phyloP scores from a whole-genome alignment of 1,140 invertebrate genomes.

The Drosophila ironensis region DNA sequence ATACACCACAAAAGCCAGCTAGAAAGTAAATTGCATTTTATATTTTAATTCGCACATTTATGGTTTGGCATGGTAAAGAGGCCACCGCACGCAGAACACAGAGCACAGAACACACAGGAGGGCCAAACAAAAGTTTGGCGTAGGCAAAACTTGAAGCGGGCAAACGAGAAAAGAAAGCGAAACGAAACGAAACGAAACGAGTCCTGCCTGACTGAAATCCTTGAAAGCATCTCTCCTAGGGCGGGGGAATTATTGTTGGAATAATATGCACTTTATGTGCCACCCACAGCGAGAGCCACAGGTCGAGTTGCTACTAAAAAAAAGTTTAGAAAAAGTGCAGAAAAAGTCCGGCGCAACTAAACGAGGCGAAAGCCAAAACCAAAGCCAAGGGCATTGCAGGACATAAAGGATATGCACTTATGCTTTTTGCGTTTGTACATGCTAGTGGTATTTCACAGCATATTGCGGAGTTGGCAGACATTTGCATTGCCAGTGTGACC shows the following conservation, averaged over 20 bases:
- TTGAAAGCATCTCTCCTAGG: slow-evolving; percentile 25
- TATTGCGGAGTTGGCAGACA: no score
- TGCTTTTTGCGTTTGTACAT: slow-evolving; percentile 30
- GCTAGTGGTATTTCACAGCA: background rate
- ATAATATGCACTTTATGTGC: slow-evolving; percentile 68
- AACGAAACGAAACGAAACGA: slow-evolving; percentile 21
- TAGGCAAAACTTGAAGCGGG: background rate
- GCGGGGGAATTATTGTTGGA: slow-evolving; percentile 48
- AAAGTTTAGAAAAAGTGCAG: background rate
- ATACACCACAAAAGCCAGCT: slow-evolving; percentile 22
- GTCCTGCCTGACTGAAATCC: slow-evolving; percentile 29
- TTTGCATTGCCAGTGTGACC: no score
- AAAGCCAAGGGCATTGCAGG: slow-evolving; percentile 54
- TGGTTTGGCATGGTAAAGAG: slow-evolving; percentile 54
- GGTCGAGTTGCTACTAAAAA: slow-evolving; percentile 18
- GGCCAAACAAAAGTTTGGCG: slow-evolving; percentile 27
- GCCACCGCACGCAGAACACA: background rate
- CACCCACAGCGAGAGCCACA: slow-evolving; percentile 41
- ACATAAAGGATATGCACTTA: slow-evolving; percentile 25
- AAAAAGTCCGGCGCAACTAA: slow-evolving; percentile 14
- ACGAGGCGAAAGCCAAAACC: slow-evolving; percentile 33
- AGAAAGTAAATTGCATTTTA: slow-evolving; percentile 67
- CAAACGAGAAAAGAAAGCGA: slow-evolving; percentile 6
- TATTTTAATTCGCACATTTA: slow-evolving; percentile 72
- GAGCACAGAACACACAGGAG: background rate